Evolutionary conservation across 2,888 invertebrate genomes (phyloP).

Genomic region (Callinectes sapidus): DNA sequence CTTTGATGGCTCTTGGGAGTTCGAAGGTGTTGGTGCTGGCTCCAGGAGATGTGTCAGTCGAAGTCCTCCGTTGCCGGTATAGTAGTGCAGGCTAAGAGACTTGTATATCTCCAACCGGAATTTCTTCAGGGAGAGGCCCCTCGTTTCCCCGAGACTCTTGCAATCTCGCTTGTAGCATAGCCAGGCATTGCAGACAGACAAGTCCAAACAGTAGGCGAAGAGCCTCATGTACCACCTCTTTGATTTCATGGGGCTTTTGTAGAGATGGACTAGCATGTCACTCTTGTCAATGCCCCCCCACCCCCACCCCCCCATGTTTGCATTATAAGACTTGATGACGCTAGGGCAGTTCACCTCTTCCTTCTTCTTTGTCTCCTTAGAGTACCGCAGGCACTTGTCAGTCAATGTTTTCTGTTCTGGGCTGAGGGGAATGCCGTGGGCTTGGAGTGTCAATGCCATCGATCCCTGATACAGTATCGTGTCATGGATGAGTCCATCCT

Average conservation of each 20-base stretch:
- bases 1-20: slow-evolving; percentile 38
- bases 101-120: slow-evolving; percentile 36
- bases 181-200: slow-evolving; percentile 52
- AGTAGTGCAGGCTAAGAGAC: neutral
- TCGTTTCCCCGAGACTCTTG: slow-evolving; percentile 20
- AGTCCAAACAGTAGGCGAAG: slow-evolving; percentile 39
- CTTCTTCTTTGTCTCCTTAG: slow-evolving; percentile 39
- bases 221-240: slow-evolving; percentile 55
- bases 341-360: slow-evolving; percentile 43
- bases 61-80: neutral
- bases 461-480: slow-evolving; percentile 51
- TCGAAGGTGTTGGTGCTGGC: neutral
- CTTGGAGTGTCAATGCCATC: neutral
- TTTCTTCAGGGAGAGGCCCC: slow-evolving; percentile 27
- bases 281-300: slow-evolving; percentile 57
- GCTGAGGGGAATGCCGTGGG: slow-evolving; percentile 39
- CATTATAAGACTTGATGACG: slow-evolving; percentile 46
- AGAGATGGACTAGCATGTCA: slow-evolving; percentile 55
- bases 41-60: neutral
- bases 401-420: slow-evolving; percentile 41
- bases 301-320: slow-evolving; percentile 50
- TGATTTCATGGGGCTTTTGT: slow-evolving; percentile 45
- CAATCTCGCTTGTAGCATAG: slow-evolving; percentile 51
- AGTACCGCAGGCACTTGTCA: slow-evolving; percentile 29
- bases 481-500: slow-evolving; percentile 58